A percentile compares a stretch with the other conserved stretches of the same genome.
Conservation (phyloP, 1,140 invertebrate genomes). For the Drosophila grimshawi region DNA sequence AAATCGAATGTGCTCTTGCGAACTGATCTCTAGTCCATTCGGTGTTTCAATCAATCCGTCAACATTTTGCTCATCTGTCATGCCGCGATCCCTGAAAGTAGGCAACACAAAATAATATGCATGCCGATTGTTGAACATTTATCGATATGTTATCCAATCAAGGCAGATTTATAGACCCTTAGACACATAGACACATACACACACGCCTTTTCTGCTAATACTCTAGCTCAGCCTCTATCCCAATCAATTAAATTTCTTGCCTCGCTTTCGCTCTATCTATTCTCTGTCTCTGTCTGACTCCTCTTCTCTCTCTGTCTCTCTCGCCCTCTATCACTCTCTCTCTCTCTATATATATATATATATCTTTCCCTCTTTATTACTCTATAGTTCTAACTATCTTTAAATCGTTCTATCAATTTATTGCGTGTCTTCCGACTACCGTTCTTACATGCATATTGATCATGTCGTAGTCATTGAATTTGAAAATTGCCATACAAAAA, state of each 20-base stretch:
- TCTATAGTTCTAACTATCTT: neutral
- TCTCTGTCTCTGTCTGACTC: constrained; percentile 4
- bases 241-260: neutral
- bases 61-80: neutral
- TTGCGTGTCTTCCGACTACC: constrained; percentile 4
- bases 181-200: constrained; percentile 1
- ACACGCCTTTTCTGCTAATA: constrained; percentile 6
- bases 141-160: constrained; percentile 1
- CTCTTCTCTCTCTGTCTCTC: constrained; percentile 8
- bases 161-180: neutral
- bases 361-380: neutral
- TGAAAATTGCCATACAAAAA: constrained; percentile 55
- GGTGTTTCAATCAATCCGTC: constrained; percentile 14
- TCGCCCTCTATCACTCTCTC: neutral
- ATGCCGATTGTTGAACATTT: constrained; percentile 11
- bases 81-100: neutral
- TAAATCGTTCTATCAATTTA: neutral
- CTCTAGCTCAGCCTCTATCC: neutral
- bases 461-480: constrained; percentile 62
- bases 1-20: constrained; percentile 16
- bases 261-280: neutral
- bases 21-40: neutral
- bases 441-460: constrained; percentile 56
- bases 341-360: constrained; percentile 3
- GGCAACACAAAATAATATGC: neutral